Evolutionary conservation across 2,888 invertebrate species (phyloP).

Genomic region (Acronicta alni): DNA sequence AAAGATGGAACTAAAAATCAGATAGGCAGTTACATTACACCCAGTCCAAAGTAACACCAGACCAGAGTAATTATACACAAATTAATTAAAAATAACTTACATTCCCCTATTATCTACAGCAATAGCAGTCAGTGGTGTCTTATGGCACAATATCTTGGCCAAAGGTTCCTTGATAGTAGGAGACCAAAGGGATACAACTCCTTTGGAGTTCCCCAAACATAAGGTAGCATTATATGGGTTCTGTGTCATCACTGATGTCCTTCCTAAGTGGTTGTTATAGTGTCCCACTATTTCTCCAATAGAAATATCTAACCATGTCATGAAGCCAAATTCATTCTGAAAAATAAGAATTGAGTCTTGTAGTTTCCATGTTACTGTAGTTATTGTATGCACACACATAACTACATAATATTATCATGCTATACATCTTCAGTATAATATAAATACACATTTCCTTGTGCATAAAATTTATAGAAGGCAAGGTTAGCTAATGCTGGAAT

Average conservation of each 20-base stretch:
- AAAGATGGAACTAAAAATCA: too few species aligned
- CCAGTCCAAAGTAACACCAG: too few species aligned
- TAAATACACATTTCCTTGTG: too few species aligned
- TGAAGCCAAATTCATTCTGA: slow-evolving; percentile 93
- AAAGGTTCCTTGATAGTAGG: slow-evolving; percentile 96
- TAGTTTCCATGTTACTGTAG: too few species aligned
- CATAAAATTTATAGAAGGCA: too few species aligned
- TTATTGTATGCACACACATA: too few species aligned
- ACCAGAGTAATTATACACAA: not conserved
- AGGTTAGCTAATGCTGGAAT: too few species aligned
- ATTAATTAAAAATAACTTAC: slow-evolving; percentile 82
- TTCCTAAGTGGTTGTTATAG: slow-evolving; percentile 93
- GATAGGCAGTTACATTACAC: too few species aligned
- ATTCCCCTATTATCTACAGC: slow-evolving; percentile 95
- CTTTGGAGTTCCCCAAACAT: slow-evolving; percentile 96
- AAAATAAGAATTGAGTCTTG: slow-evolving; percentile 29
- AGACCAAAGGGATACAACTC: slow-evolving; percentile 98
- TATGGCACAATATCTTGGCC: slow-evolving; percentile 97
- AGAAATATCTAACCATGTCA: slow-evolving; percentile 98
- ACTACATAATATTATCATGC: too few species aligned
- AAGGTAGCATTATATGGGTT: slow-evolving; percentile 98
- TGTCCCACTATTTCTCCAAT: slow-evolving; percentile 96
- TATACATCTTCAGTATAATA: too few species aligned
- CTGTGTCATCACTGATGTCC: slow-evolving; percentile 95
- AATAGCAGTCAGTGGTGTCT: slow-evolving; percentile 93